Evolutionary conservation across 53 echinoderm and acorn worm species (phyloP), one percentile per base, ranked within the genome.

Genomic region (Echinarachnius parma): DNA sequence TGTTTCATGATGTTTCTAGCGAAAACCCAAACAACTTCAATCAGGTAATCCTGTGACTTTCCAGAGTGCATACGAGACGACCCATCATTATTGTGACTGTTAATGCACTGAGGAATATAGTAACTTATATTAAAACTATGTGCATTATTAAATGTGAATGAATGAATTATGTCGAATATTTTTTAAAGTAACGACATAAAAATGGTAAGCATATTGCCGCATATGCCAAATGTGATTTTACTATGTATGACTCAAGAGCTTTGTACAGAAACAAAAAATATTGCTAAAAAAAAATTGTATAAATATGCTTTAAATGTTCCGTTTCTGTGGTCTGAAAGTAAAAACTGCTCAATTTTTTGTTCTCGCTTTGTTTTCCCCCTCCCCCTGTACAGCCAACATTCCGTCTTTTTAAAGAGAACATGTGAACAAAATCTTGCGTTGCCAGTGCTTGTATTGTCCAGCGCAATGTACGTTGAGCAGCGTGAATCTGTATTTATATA

Each of bases 321-420:
- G 37, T 62, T 37, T 63, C 11, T 65, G 48, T 47, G 46, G 2
- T 49, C 4, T 49, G 4, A 70, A 70, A 70, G 10, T 29, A 70
- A 70, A 70, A n/a, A n/a, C n/a, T 14, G 46, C 69, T 32, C 50
- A 9, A 35, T 33, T 69, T 53, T 23, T 52, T n/a, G n/a, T n/a
- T n/a, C n/a, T n/a, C n/a, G 32, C 39, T 70, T 34, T 72, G 24
- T 28, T 15, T 56, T 72, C 39, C 37, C 53, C 66, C 66, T 66
- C 52, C 48, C 74, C 56, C 37, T 72, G 57, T 72, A 72, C 74
- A 72, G 74, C 74, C 56, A 37, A 72, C 74, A 72, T 72, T 72
- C 74, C 74, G 74, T 72, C 26, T n/a, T n/a, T n/a, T n/a, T n/a
- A 31, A 48, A 67, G 31, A 49, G 46, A 31, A 2, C 18, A 27